Base-by-base conservation (phyloP, 2,113 vertebrate species). In the Gambusia holbrooki region DNA sequence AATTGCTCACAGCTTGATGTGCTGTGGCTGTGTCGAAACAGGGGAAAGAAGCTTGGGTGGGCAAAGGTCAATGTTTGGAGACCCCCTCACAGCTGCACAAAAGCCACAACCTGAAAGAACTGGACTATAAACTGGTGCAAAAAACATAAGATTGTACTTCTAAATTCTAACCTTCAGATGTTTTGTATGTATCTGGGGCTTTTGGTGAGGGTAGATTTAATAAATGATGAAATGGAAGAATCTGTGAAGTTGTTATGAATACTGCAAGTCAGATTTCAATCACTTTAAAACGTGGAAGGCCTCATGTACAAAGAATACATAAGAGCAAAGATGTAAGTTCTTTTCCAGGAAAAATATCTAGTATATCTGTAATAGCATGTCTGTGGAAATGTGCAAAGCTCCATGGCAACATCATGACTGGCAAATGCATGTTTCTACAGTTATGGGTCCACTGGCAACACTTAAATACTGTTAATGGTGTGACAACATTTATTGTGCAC, bases 11-110 rank as follows among this genome's bases (percentile, higher is more conserved):
- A 19, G 64, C 33, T 28, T 71, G 30, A 78, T 73, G 28, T 69
- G 17, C 17, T 35, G 61, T 40, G 40, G 62, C 74, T 82, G 60
- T 42, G 45, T 54, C 10, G 51, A 58, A 79, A 67, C 42, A 60
- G 30, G 60, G n/a, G 32, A 32, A 65, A 33, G 63, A 7, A 17
- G 13, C 11, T 45, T 25, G 3, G 1, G 10, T 29, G 1, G 35
- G n/a, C 25, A 48, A 9, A 19, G 69, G 51, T 22, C 69, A 42
- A 58, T 45, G n/a, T 32, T 42, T 72, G 17, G 13, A n/a, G 12
- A 29, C 15, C 32, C 14, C 8, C 22, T 27, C 15, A 71, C 6
- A 51, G n/a, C 15, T 29, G 29, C 3, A 19, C 14, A 19, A 60
- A 10, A 12, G 12, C 2, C 27, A 69, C 25, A 32, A 69, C 17